Evolutionary conservation across 2,113 vertebrate species (phyloP), one percentile per base, ranked within the genome.

Genomic region (Prunella himalayana): DNA sequence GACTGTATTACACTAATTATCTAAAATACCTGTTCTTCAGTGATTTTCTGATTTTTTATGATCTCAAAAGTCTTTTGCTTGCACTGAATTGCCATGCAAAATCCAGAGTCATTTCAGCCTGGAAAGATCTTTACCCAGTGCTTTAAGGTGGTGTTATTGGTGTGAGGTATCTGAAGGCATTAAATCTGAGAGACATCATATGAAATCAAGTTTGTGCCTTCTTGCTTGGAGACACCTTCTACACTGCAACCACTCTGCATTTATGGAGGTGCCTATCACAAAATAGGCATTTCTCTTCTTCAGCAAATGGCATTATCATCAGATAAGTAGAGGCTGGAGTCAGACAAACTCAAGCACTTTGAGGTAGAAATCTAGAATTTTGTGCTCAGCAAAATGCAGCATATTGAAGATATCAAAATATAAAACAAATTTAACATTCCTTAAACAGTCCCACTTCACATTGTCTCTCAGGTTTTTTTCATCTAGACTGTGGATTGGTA

Each of bases 61-160:
- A 56, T 91, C 57, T 66, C 68, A 53, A 44, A 96, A 95, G 70
- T 21, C 25, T 88, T 94, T 93, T 84, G 79, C 86, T 84, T 96
- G 68, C 57, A 78, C 63, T 90, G 70, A 94, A 94, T 50, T 87
- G 54, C 53, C 60, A 27, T 61, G 45, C 80, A 94, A 96, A 96
- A 96, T 54, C 68, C 71, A 61, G 78, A 95, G 80, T 81, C 28
- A 82, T 81, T 93, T 95, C 73, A 86, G 88, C 47, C 85, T 88
- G 53, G 16, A 60, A 95, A 94, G 78, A 49, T 77, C 72, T 92
- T 79, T 84, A 88, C 57, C 53, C 50, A 69, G 11, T 64, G 44
- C 27, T 57, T 94, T 82, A 72, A 51, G 33, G 5, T 57, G 84
- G 75, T 15, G 41, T 60, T 30, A 82, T 33, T 45, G 68, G 42